Evolutionary conservation across 2,797 vertebrate species (phyloP).

Genomic region (Myripristis murdjan): DNA sequence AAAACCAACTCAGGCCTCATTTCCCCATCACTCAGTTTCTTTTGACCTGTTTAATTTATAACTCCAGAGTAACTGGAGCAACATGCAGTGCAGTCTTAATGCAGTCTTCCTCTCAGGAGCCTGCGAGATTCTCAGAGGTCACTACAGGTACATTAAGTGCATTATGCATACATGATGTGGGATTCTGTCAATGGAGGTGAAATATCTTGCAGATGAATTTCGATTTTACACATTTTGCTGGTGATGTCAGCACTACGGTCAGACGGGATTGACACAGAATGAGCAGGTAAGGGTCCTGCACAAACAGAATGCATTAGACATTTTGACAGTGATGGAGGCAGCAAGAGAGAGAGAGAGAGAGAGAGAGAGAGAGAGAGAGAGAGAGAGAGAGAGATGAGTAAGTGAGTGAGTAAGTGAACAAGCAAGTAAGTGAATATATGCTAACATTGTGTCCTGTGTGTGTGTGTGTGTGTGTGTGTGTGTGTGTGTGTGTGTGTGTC

Average conservation of each 20-base stretch:
- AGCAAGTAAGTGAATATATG: neutral
- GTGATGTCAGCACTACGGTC: neutral
- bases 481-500: constrained; percentile 28
- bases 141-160: too few relatives aligned
- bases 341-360: constrained; percentile 24
- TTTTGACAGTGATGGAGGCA: neutral
- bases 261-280: constrained; percentile 2
- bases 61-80: too few relatives aligned
- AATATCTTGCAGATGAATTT: neutral
- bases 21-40: constrained; percentile 15
- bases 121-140: too few relatives aligned
- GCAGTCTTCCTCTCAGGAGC: too few relatives aligned
- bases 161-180: too few relatives aligned
- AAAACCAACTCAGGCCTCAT: constrained; percentile 12
- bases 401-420: neutral
- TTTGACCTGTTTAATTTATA: constrained; percentile 5
- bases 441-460: too few relatives aligned
- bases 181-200: too few relatives aligned
- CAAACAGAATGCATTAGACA: neutral
- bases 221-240: constrained; percentile 1
- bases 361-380: constrained; percentile 20
- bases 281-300: constrained; percentile 18
- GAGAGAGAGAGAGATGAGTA: neutral
- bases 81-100: too few relatives aligned
- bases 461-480: constrained; percentile 11